Conservation (phyloP, 2,113 vertebrate genomes). For the Hyperoodon ampullatus region DNA sequence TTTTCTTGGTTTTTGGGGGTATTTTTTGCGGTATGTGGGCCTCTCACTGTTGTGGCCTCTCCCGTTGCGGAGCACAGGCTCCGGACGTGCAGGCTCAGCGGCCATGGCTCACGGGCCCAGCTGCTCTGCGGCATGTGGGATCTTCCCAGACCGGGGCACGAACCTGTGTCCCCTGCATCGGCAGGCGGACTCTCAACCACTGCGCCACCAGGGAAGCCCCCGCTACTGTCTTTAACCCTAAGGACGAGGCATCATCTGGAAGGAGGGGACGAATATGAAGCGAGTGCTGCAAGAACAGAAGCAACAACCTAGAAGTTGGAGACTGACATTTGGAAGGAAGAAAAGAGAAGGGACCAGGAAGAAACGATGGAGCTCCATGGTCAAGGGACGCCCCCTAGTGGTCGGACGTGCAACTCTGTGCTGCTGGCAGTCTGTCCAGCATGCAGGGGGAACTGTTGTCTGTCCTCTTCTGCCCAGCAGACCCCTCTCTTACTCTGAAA, state of each 20-base stretch:
- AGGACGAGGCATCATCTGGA: not conserved
- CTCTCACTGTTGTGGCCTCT: too few relatives aligned
- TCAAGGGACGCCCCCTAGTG: fast-evolving
- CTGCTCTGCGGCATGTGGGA: too few relatives aligned
- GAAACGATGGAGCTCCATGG: fast-evolving
- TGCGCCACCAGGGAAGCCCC: too few relatives aligned
- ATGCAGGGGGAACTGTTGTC: fast-evolving
- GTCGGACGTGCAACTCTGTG: fast-evolving
- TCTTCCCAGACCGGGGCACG: too few relatives aligned
- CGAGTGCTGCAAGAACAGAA: too few relatives aligned
- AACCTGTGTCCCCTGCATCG: fast-evolving
- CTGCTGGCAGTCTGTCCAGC: fast-evolving
- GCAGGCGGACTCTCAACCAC: too few relatives aligned
- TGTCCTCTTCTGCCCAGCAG: not conserved
- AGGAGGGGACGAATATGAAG: not conserved
- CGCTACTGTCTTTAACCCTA: fast-evolving
- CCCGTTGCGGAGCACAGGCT: too few relatives aligned
- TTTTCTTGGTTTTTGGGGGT: fast-evolving
- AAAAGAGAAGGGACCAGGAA: too few relatives aligned
- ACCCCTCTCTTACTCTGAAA: not conserved
- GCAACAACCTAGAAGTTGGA: not conserved
- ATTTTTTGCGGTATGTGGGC: too few relatives aligned
- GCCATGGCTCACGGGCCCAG: too few relatives aligned
- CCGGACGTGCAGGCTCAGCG: too few relatives aligned
- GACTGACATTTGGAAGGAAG: not conserved